phyloP scores from a whole-genome alignment of 2,113 vertebrate genomes.

The Dicerorhinus sumatrensis region DNA sequence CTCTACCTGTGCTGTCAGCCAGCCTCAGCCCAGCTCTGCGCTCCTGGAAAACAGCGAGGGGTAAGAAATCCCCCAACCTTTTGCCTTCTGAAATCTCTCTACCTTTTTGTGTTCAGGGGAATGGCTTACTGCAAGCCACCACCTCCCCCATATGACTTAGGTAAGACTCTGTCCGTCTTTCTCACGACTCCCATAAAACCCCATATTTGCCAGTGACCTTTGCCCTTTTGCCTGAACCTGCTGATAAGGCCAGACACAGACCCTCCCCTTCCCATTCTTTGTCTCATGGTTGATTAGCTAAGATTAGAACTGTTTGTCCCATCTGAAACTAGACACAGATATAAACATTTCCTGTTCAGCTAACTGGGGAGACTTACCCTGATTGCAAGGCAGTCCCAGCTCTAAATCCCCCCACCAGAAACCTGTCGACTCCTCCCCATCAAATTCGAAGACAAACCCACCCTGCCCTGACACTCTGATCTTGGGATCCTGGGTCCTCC shows the following conservation, averaged over 20 bases:
- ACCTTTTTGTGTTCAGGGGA: slow-evolving; percentile 10
- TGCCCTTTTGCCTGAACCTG: slow-evolving; percentile 22
- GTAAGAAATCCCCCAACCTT: background rate
- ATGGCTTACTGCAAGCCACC: background rate
- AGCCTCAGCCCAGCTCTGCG: background rate
- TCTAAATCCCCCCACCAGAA: background rate
- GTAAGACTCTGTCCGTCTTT: background rate
- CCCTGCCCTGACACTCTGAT: background rate
- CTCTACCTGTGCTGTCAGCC: background rate
- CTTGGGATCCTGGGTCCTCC: background rate
- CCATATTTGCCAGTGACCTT: background rate
- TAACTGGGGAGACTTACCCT: background rate
- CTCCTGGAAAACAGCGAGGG: background rate
- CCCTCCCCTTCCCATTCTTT: slow-evolving; percentile 35
- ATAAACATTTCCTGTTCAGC: background rate
- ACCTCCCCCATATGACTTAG: background rate
- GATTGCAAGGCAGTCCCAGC: background rate
- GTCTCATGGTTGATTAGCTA: slow-evolving; percentile 30
- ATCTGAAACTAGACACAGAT: background rate
- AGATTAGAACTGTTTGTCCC: slow-evolving; percentile 7
- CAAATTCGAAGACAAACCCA: background rate
- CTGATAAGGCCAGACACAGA: background rate
- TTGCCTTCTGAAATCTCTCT: background rate
- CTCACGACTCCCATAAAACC: background rate
- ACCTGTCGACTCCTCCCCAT: background rate